Conservation (phyloP, 1,140 invertebrate genomes). For the Lasioglossum albipes region DNA sequence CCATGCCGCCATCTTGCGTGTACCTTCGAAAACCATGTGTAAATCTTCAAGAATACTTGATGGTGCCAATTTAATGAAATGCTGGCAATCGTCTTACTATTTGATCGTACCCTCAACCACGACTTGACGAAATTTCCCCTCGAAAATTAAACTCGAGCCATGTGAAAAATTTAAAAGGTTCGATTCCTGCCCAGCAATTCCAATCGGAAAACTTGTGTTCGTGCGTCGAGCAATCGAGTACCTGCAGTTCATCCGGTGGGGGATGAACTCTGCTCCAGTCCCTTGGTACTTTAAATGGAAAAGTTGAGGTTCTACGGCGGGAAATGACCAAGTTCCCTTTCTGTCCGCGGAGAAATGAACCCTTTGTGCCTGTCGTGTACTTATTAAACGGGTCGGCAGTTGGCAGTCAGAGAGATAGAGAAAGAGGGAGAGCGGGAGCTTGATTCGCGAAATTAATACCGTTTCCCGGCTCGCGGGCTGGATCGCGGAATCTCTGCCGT, state of each 20-base stretch:
- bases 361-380: background rate
- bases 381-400: constrained; percentile 21
- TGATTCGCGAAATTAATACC: background rate
- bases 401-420: too few relatives aligned
- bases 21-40: too few relatives aligned
- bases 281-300: constrained; percentile 8
- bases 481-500: background rate
- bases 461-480: background rate
- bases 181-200: too few relatives aligned
- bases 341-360: background rate
- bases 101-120: too few relatives aligned
- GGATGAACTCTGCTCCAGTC: background rate
- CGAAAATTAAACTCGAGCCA: too few relatives aligned
- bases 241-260: background rate
- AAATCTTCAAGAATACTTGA: too few relatives aligned
- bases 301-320: constrained; percentile 1
- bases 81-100: too few relatives aligned
- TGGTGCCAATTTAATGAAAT: too few relatives aligned
- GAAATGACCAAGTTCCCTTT: constrained; percentile 1
- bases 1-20: too few relatives aligned
- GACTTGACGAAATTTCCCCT: too few relatives aligned
- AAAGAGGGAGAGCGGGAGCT: background rate
- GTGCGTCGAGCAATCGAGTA: constrained; percentile 10
- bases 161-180: too few relatives aligned
- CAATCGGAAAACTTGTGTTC: too few relatives aligned